Evolutionary conservation across 1,140 invertebrate genomes (phyloP).

Genomic region (Brachionus rotundiformis): DNA sequence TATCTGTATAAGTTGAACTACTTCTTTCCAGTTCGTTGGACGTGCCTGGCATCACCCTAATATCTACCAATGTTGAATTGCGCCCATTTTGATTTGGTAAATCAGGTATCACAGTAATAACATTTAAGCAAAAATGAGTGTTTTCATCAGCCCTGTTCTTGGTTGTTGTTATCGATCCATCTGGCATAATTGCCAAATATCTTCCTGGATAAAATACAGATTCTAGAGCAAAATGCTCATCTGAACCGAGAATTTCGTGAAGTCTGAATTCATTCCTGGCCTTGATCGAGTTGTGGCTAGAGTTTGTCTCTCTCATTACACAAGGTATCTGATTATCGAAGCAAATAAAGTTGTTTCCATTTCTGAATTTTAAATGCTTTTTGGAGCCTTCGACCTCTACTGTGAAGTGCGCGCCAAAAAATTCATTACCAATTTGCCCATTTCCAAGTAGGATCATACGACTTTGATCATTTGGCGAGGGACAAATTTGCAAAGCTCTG

Average conservation of each 20-base stretch:
- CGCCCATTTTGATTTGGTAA: not conserved
- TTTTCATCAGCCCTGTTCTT: constrained; percentile 27
- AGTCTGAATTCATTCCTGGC: constrained; percentile 44
- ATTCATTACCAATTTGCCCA: constrained; percentile 40
- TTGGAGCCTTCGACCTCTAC: constrained; percentile 8
- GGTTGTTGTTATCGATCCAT: constrained; percentile 26
- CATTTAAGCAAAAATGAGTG: constrained; percentile 30
- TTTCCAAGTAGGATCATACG: constrained; percentile 32
- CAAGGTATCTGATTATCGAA: constrained; percentile 44
- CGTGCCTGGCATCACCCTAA: not conserved
- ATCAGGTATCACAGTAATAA: not conserved
- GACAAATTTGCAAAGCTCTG: constrained; percentile 31
- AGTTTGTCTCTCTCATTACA: constrained; percentile 16
- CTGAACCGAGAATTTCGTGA: constrained; percentile 43
- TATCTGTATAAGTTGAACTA: not conserved
- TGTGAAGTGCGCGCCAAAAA: not conserved
- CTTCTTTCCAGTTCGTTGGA: not conserved
- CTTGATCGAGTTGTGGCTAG: not conserved
- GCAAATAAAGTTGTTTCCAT: constrained; percentile 21
- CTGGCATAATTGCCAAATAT: constrained; percentile 39
- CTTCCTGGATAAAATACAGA: constrained; percentile 38
- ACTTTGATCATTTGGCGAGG: constrained; percentile 21
- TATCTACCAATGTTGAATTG: not conserved
- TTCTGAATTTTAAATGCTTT: constrained; percentile 44
- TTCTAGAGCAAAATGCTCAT: constrained; percentile 43